Conservation (phyloP, 2,888 invertebrate species). For the Eupithecia inturbata region DNA sequence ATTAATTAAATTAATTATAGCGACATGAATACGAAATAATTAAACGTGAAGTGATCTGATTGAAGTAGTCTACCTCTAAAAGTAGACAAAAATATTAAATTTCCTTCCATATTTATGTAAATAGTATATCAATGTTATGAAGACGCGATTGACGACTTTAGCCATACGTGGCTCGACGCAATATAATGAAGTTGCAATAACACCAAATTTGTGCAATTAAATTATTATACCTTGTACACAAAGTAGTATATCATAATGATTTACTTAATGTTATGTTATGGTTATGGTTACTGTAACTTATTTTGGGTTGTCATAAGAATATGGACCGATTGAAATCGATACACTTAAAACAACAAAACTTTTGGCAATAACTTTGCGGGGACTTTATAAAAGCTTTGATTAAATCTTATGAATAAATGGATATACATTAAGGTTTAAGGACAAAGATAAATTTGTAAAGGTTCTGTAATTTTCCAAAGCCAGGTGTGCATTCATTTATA, state of each 20-base stretch:
- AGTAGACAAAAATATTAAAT: too few species aligned
- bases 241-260: background rate
- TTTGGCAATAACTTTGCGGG: background rate
- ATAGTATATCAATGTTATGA: too few species aligned
- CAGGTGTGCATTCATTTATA: slow-evolving; percentile 27
- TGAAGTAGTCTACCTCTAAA: too few species aligned
- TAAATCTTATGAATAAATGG: slow-evolving; percentile 7
- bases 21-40: too few species aligned
- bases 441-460: background rate
- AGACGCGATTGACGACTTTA: too few species aligned
- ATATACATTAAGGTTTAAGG: slow-evolving; percentile 6
- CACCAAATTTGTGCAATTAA: background rate
- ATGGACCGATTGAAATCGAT: slow-evolving; percentile 1
- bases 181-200: background rate
- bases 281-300: background rate
- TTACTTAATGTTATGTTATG: background rate
- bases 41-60: too few species aligned
- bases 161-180: too few species aligned
- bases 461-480: slow-evolving; percentile 27
- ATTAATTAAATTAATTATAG: too few species aligned
- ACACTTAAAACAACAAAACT: slow-evolving; percentile 8
- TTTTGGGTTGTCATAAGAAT: slow-evolving; percentile 2
- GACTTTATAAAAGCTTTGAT: slow-evolving; percentile 7
- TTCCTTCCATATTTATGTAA: too few species aligned
- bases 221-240: background rate